A percentile compares a stretch with the other conserved stretches of the same genome.
Conservation (phyloP, 2,797 vertebrate genomes). For the Anguilla marmorata region DNA sequence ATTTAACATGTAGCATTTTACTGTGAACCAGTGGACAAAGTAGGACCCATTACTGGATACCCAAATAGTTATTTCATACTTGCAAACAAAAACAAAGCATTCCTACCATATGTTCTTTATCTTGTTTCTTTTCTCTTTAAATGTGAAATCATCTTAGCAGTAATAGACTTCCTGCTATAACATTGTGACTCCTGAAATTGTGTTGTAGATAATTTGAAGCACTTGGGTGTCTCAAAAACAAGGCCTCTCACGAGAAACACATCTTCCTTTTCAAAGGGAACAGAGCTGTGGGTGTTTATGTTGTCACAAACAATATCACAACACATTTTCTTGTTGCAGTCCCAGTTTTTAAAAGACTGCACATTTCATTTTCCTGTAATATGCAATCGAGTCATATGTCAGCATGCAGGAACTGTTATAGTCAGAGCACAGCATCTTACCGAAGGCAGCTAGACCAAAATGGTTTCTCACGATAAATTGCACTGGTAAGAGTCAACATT, state of each 20-base stretch:
- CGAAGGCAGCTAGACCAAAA: too few species aligned
- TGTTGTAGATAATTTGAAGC: too few species aligned
- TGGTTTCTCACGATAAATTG: too few species aligned
- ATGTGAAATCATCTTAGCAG: not conserved
- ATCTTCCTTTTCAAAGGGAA: not conserved
- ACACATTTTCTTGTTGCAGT: not conserved
- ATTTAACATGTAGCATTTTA: too few species aligned
- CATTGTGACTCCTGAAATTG: not conserved
- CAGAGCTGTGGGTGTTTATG: not conserved
- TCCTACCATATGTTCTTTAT: not conserved
- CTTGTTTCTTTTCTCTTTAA: not conserved
- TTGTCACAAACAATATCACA: not conserved
- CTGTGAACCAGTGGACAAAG: too few species aligned
- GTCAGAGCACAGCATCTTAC: too few species aligned
- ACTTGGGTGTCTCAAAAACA: too few species aligned
- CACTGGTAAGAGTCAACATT: too few species aligned
- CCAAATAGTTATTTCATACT: not conserved
- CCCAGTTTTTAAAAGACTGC: not conserved
- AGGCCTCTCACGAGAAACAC: too few species aligned
- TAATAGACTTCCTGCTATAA: not conserved
- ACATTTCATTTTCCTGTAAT: not conserved
- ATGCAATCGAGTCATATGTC: not conserved
- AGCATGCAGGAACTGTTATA: not conserved
- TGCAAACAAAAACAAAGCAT: not conserved
- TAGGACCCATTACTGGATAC: too few species aligned